These are phyloP conservation scores for Cariama cristata DNA, from an alignment of 2,113 vertebrate genomes.

Conservation along the genomic window DNA sequence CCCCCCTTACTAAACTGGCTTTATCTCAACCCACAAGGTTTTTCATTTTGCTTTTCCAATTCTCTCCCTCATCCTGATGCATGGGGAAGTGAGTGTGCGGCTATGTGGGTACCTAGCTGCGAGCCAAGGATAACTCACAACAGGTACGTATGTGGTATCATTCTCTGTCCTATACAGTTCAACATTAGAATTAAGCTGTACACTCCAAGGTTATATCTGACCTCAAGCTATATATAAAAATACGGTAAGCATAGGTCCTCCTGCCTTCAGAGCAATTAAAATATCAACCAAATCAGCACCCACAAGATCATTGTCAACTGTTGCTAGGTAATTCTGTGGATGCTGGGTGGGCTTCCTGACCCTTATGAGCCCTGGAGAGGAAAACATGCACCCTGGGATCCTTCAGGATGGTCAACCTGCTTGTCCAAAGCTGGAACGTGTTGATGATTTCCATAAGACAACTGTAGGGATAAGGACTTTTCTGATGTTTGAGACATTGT, in stretches of 20 bases:
- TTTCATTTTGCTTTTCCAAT: neutral
- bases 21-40: neutral
- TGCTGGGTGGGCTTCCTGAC: neutral
- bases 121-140: neutral
- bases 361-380: neutral
- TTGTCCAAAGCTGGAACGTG: neutral
- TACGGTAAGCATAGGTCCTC: neutral
- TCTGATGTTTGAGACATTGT: neutral
- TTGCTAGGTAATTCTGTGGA: neutral
- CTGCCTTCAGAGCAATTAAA: neutral
- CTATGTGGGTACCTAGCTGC: neutral
- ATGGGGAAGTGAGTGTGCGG: rapidly evolving
- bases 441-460: neutral
- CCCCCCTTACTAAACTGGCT: neutral
- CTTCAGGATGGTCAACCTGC: neutral
- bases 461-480: neutral
- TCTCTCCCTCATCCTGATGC: neutral
- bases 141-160: neutral
- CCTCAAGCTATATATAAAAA: neutral
- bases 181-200: neutral
- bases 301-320: neutral
- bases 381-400: neutral
- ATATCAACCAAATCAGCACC: neutral
- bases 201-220: neutral
- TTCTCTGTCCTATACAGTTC: neutral